These are phyloP conservation scores for Alcedo quadribrachys DNA, from an alignment of 2,797 vertebrate genomes.

Conservation along the genomic window DNA sequence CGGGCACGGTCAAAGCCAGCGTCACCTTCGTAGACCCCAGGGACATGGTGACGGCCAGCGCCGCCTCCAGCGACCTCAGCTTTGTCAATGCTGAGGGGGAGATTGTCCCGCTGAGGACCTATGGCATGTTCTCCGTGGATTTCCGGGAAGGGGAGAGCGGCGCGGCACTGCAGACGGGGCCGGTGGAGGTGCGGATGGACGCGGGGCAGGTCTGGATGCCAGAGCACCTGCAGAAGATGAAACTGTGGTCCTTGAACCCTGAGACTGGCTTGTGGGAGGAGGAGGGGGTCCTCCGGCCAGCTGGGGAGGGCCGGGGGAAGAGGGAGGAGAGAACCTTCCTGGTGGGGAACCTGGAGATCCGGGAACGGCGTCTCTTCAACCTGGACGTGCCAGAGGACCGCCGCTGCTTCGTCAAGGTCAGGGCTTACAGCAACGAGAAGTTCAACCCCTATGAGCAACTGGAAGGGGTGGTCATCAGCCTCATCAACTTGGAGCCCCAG, in stretches of 20 bases:
- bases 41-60: constrained; percentile 84
- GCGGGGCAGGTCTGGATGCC: constrained; percentile 89
- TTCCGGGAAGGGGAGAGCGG: constrained; percentile 85
- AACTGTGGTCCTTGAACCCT: constrained; percentile 93
- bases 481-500: constrained; percentile 93
- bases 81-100: constrained; percentile 88
- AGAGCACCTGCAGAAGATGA: constrained; percentile 90
- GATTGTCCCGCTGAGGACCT: constrained; percentile 90
- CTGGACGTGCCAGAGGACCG: constrained; percentile 95
- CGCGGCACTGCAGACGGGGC: constrained; percentile 83
- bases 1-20: constrained; percentile 89
- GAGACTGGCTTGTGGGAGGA: constrained; percentile 95
- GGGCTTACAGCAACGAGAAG: constrained; percentile 94
- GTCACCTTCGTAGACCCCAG: constrained; percentile 96
- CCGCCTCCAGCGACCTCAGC: constrained; percentile 92
- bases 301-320: constrained; percentile 76
- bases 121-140: constrained; percentile 96
- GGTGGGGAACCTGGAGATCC: constrained; percentile 94
- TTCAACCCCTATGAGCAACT: constrained; percentile 90
- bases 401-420: constrained; percentile 95
- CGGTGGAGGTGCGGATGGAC: constrained; percentile 87
- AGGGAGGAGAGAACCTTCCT: constrained; percentile 95
- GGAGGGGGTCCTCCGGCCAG: constrained; percentile 81
- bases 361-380: constrained; percentile 95
- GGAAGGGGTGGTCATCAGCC: constrained; percentile 90